Base-by-base conservation (phyloP, 2,113 vertebrate genomes). In the Pyrgilauda ruficollis region DNA sequence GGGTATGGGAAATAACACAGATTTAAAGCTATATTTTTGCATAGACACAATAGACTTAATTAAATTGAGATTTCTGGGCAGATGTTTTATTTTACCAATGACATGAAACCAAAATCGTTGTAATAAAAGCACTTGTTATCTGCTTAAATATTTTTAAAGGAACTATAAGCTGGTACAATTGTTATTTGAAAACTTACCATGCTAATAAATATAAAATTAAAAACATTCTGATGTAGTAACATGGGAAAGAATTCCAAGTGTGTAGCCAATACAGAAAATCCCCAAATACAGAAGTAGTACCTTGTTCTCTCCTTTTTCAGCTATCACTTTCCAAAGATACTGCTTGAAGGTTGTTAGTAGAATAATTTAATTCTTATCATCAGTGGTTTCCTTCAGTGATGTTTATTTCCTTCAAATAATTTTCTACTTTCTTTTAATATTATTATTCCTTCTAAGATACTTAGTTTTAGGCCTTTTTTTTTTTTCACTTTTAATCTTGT, bases 11-110 rank as follows among this genome's bases (percentile, higher is more conserved):
- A 85, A 86, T 82, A 78, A 70, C 87, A 77, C 31, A 59, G 76
- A 64, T 83, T 89, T 93, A 87, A 69, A 84, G 39, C n/a, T 56
- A 28, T 70, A 39, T 93, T 90, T 94, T 43, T 91, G 66, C 74
- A 59, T 64, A 77, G 67, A n/a, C 43, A 79, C 63, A 87, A 77
- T 58, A 84, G n/a, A 68, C 50, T 79, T 93, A 90, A 97, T 93
- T 89, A 90, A 93, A 79, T 63, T 35, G 74, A 92, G 43, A 30
- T 92, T 93, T 89, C 74, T 94, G 84, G 63, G 33, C 90, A 85
- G 72, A 80, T 92, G 79, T 82, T 89, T 84, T 95, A 56, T 88
- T 93, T 63, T 58, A 83, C 5, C 55, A 59, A 55, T 53, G 78
- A 77, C 58, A 69, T 50, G n/a, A 93, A 94, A 85, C 62, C 37